Evolutionary conservation across 1,140 invertebrate species (phyloP).

Genomic region (Bombus turneri): DNA sequence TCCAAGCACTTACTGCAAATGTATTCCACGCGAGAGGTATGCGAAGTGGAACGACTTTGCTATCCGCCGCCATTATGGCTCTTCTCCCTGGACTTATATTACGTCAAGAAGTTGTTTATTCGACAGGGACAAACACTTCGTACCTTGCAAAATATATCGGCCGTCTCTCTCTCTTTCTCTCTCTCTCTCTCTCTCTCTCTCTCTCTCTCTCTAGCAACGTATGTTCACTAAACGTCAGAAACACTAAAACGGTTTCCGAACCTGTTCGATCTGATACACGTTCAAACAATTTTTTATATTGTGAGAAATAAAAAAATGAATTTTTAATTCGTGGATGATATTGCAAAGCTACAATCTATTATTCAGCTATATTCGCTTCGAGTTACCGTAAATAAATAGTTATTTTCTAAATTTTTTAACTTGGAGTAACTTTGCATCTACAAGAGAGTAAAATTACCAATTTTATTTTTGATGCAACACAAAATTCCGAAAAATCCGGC

Average conservation of each 20-base stretch:
- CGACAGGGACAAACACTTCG: slow-evolving; percentile 34
- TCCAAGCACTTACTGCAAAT: slow-evolving; percentile 51
- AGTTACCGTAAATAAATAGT: background rate
- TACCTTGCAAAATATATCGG: slow-evolving; percentile 1
- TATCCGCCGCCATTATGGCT: slow-evolving; percentile 50
- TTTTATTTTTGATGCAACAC: background rate
- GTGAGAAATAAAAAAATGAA: background rate
- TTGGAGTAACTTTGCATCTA: too few species aligned
- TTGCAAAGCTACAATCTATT: too few species aligned
- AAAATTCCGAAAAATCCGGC: too few species aligned
- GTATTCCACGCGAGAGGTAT: slow-evolving; percentile 46
- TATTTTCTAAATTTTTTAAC: background rate
- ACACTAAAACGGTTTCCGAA: background rate
- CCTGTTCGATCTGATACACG: background rate
- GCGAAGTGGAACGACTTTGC: slow-evolving; percentile 57
- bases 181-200: background rate
- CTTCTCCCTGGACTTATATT: slow-evolving; percentile 42
- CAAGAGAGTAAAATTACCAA: too few species aligned
- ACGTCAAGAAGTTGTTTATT: slow-evolving; percentile 56
- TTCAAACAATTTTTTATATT: background rate
- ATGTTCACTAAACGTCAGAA: background rate
- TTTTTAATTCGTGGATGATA: background rate
- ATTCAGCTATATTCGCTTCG: too few species aligned
- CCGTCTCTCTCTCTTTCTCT: too few species aligned
- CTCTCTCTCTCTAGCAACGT: background rate